phyloP scores from a whole-genome alignment of 2,888 invertebrate genomes.

The Augiades crinisus region DNA sequence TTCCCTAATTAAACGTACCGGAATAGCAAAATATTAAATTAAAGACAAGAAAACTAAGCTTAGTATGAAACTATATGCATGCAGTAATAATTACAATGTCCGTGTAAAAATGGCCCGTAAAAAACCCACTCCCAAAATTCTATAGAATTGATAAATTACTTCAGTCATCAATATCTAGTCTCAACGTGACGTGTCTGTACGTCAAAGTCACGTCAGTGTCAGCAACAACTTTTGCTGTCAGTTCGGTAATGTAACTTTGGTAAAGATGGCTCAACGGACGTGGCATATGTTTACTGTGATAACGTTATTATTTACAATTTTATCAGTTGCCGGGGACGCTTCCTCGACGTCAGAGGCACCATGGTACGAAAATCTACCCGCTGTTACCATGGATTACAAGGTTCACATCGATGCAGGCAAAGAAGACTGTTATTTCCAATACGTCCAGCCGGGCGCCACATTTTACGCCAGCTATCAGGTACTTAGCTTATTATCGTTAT shows the following conservation, averaged over 20 bases:
- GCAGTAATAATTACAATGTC: no score
- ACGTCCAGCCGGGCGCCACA: constrained; percentile 94
- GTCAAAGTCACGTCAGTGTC: constrained; percentile 17
- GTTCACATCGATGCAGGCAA: constrained; percentile 95
- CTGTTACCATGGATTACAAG: constrained; percentile 97
- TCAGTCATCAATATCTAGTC: no score
- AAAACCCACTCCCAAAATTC: no score
- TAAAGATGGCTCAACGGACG: constrained; percentile 76
- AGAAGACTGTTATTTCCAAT: constrained; percentile 98
- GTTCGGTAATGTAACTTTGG: no score
- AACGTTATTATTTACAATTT: constrained; percentile 72
- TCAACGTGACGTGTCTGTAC: no score
- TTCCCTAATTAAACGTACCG: no score
- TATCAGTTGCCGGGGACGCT: constrained; percentile 73
- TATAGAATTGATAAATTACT: no score
- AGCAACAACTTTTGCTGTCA: constrained; percentile 33
- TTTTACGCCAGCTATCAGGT: constrained; percentile 98
- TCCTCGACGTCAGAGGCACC: constrained; percentile 82
- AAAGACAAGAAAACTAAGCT: no score
- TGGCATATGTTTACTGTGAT: constrained; percentile 75
- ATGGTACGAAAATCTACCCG: constrained; percentile 94
- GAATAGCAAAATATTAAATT: no score
- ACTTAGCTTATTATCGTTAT: constrained; percentile 37
- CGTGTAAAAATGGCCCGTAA: no score
- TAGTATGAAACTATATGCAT: no score